Conservation (phyloP, 2,888 invertebrate genomes). For the Carterocephalus palaemon region DNA sequence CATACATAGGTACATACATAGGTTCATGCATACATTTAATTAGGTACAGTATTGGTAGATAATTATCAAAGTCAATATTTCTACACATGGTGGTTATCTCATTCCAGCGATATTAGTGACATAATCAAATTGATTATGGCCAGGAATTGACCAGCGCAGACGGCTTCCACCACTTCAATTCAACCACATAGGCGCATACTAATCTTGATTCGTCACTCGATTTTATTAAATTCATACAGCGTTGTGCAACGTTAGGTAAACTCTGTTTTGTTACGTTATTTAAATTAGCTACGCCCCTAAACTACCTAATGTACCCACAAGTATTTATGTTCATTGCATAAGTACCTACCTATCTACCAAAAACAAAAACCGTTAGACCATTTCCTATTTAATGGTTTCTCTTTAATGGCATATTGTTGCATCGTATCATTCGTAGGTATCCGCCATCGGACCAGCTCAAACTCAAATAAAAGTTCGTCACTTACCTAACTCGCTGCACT, state of each 20-base stretch:
- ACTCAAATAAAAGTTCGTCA: too few relatives aligned
- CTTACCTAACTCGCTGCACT: too few relatives aligned
- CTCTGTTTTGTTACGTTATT: constrained; percentile 3
- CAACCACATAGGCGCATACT: too few relatives aligned
- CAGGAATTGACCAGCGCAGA: not conserved
- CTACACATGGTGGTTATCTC: constrained; percentile 13
- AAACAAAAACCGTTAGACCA: not conserved
- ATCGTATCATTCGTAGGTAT: too few relatives aligned
- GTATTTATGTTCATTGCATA: constrained; percentile 1
- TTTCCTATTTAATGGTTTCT: not conserved
- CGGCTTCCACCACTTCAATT: too few relatives aligned
- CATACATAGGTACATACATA: constrained; percentile 2
- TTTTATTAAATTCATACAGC: constrained; percentile 10
- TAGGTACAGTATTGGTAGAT: constrained; percentile 4
- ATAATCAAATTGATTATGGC: constrained; percentile 19
- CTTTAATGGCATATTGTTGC: too few relatives aligned
- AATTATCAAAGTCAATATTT: constrained; percentile 16
- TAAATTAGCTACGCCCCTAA: not conserved
- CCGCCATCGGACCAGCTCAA: too few relatives aligned
- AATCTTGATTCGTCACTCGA: constrained; percentile 14
- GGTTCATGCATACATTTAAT: constrained; percentile 17
- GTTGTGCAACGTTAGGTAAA: constrained; percentile 8
- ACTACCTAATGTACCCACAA: not conserved
- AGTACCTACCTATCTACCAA: too few relatives aligned
- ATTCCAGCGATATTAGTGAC: constrained; percentile 17